These are phyloP conservation scores for Acanthosepion esculentum DNA, from an alignment of 2,888 invertebrate genomes.

Conservation along the genomic window DNA sequence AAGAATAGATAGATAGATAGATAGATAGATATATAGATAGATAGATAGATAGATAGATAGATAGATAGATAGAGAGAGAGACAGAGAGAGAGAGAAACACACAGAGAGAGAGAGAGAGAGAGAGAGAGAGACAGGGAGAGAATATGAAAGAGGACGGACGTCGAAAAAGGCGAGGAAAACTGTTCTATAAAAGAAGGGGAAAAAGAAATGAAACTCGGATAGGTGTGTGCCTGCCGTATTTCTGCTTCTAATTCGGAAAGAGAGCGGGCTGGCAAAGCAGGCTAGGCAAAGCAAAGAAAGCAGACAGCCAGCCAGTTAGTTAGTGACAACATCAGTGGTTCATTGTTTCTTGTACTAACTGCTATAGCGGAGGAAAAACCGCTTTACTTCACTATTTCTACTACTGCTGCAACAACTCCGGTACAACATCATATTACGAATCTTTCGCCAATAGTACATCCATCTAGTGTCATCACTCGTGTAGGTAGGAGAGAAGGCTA, in stretches of 20 bases:
- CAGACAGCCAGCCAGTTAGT: background rate
- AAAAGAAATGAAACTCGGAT: background rate
- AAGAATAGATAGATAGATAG: no score
- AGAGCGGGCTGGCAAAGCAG: background rate
- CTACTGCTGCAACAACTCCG: background rate
- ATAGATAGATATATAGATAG: no score
- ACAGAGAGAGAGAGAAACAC: no score
- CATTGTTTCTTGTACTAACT: background rate
- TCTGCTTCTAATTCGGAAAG: background rate
- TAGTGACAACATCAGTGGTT: constrained; percentile 23
- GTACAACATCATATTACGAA: background rate
- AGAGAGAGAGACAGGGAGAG: no score
- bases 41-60: no score
- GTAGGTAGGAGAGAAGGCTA: constrained; percentile 33
- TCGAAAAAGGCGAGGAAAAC: background rate
- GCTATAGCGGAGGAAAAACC: background rate
- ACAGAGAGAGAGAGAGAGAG: no score
- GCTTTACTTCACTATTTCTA: background rate
- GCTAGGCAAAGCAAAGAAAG: background rate
- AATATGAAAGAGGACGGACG: no score
- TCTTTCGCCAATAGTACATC: background rate
- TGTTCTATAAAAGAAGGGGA: background rate
- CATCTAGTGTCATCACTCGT: constrained; percentile 15
- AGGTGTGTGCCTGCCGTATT: no score
- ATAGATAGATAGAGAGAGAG: no score